phyloP scores from a whole-genome alignment of 2,113 vertebrate species.

The Eulemur macaco region DNA sequence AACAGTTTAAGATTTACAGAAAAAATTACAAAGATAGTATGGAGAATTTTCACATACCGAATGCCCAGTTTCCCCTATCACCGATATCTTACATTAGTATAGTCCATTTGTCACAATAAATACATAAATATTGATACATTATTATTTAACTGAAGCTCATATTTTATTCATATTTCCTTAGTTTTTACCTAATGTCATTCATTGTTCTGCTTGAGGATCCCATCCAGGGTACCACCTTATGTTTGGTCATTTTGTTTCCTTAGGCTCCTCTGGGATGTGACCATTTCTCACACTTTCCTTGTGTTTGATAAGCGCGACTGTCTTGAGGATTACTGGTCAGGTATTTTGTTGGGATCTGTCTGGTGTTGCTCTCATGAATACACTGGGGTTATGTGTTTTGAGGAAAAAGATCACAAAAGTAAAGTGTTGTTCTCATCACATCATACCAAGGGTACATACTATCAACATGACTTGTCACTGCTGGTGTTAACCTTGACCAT shows the following conservation, averaged over 20 bases:
- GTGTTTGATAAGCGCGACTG: neutral
- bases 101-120: neutral
- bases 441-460: neutral
- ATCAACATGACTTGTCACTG: neutral
- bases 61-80: neutral
- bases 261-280: neutral
- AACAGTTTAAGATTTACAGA: neutral
- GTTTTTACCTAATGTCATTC: neutral
- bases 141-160: neutral
- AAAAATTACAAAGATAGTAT: neutral
- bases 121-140: neutral
- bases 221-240: neutral
- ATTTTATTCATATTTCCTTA: neutral
- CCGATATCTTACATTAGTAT: neutral
- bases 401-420: neutral
- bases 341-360: neutral
- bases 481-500: neutral
- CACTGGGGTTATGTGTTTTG: neutral
- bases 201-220: neutral
- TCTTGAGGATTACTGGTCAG: neutral
- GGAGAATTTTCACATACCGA: neutral
- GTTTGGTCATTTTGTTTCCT: neutral
- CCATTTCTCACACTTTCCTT: neutral
- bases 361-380: neutral
- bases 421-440: neutral